These are phyloP conservation scores for Alosa alosa DNA, from an alignment of 2,113 vertebrate species.

Conservation along the genomic window DNA sequence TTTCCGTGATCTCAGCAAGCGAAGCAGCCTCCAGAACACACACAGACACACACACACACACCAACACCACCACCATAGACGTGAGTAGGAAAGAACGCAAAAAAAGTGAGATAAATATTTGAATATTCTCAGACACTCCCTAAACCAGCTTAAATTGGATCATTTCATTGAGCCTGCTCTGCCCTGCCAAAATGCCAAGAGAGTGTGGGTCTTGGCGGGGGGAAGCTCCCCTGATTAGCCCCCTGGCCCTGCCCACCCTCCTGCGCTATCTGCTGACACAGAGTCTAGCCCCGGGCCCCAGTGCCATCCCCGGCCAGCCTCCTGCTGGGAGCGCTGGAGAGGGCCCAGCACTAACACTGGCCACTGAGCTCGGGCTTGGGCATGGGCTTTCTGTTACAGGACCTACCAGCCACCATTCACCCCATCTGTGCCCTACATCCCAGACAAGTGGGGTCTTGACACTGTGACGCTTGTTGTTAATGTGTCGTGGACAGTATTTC, in stretches of 20 bases:
- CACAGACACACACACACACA: conserved; percentile 30
- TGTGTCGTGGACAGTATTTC: background rate
- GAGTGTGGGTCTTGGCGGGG: conserved; percentile 76
- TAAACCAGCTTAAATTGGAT: conserved; percentile 80
- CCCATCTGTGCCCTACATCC: background rate
- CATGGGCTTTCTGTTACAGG: conserved; percentile 17
- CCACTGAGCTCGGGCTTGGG: conserved; percentile 50
- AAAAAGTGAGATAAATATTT: conserved; percentile 70
- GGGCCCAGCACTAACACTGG: conserved; percentile 47
- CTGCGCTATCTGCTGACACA: conserved; percentile 80
- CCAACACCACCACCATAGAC: background rate
- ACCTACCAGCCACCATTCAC: background rate
- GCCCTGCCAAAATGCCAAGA: conserved; percentile 81
- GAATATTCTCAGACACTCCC: conserved; percentile 75
- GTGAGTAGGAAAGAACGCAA: background rate
- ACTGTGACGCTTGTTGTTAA: background rate
- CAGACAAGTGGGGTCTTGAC: background rate
- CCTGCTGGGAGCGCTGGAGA: conserved; percentile 55
- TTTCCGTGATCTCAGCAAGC: conserved; percentile 53
- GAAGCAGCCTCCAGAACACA: conserved; percentile 64
- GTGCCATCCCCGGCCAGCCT: conserved; percentile 66
- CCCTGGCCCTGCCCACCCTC: conserved; percentile 67
- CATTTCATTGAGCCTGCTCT: conserved; percentile 71
- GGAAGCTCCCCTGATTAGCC: conserved; percentile 58
- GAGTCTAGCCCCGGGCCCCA: conserved; percentile 68